Percentiles rank a stretch among this genome's conserved stretches.
Conservation (phyloP, 2,797 vertebrate genomes). For the Pipistrellus pygmaeus region DNA sequence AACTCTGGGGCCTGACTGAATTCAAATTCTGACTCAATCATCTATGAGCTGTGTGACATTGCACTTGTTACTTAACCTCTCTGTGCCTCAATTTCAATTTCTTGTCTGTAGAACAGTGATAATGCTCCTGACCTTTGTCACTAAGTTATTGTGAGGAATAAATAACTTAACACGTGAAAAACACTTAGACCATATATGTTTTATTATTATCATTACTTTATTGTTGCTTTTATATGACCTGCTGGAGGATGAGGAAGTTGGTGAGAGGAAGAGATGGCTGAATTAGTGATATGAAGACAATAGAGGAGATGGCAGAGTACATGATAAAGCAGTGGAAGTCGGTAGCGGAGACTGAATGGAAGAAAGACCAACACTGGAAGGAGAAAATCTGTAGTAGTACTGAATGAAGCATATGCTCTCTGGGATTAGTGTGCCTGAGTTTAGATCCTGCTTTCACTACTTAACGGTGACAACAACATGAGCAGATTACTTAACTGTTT, state of each 20-base stretch:
- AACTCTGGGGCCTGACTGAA: background rate
- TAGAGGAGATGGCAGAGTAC: background rate
- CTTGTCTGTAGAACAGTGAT: conserved; percentile 37
- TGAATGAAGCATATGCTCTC: background rate
- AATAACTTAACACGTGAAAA: conserved; percentile 9
- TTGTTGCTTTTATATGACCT: background rate
- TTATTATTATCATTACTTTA: conserved; percentile 29
- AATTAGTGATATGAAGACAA: conserved; percentile 5
- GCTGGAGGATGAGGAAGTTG: background rate
- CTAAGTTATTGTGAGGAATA: background rate
- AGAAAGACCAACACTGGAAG: background rate
- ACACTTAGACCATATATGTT: background rate
- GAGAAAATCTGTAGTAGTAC: background rate
- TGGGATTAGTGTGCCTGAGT: background rate
- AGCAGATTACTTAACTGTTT: conserved; percentile 30
- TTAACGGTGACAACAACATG: background rate
- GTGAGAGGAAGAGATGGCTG: background rate
- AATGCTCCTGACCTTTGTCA: background rate
- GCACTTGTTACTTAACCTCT: background rate
- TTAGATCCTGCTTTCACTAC: conserved; percentile 10
- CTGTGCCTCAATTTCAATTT: background rate
- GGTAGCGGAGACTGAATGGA: background rate
- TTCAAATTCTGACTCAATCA: conserved; percentile 9
- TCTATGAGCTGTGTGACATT: background rate
- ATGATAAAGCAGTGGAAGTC: background rate